A percentile compares a stretch with the other conserved stretches of the same genome.
Evolutionary conservation across 1,140 invertebrate genomes (phyloP).

Genomic region (Gryon sp.): DNA sequence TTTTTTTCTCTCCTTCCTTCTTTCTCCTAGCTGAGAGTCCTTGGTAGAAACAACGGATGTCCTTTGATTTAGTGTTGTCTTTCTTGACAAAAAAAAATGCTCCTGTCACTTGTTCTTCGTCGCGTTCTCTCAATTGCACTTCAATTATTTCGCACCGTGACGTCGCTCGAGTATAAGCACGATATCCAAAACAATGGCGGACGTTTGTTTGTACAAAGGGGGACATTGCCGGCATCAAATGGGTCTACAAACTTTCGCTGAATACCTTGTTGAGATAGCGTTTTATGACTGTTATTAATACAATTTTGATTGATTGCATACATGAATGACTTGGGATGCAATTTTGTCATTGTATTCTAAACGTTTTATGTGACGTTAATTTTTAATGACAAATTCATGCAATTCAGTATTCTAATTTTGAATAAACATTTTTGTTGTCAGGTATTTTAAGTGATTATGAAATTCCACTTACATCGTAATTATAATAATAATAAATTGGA

Average conservation of each 20-base stretch:
- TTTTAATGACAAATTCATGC: slow-evolving; percentile 3
- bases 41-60: slow-evolving; percentile 60
- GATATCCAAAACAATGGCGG: slow-evolving; percentile 55
- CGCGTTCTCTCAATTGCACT: slow-evolving; percentile 58
- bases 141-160: slow-evolving; percentile 65
- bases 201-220: slow-evolving; percentile 45
- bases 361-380: too few relatives aligned
- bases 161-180: slow-evolving; percentile 38
- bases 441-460: too few relatives aligned
- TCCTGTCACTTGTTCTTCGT: slow-evolving; percentile 56
- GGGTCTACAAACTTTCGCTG: slow-evolving; percentile 31
- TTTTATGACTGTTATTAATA: slow-evolving; percentile 44
- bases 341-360: too few relatives aligned
- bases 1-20: too few relatives aligned
- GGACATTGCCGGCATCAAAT: slow-evolving; percentile 40
- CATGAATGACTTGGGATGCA: slow-evolving; percentile 10
- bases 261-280: slow-evolving; percentile 33
- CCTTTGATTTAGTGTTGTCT: slow-evolving; percentile 62
- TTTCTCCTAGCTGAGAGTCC: slow-evolving; percentile 63
- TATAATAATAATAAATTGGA: too few relatives aligned
- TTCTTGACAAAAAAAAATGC: slow-evolving; percentile 59
- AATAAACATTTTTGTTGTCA: too few relatives aligned
- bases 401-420: too few relatives aligned
- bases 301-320: slow-evolving; percentile 50
- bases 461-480: too few relatives aligned